These are phyloP conservation scores for Eilema depressum DNA, from an alignment of 2,888 invertebrate species.

Conservation along the genomic window DNA sequence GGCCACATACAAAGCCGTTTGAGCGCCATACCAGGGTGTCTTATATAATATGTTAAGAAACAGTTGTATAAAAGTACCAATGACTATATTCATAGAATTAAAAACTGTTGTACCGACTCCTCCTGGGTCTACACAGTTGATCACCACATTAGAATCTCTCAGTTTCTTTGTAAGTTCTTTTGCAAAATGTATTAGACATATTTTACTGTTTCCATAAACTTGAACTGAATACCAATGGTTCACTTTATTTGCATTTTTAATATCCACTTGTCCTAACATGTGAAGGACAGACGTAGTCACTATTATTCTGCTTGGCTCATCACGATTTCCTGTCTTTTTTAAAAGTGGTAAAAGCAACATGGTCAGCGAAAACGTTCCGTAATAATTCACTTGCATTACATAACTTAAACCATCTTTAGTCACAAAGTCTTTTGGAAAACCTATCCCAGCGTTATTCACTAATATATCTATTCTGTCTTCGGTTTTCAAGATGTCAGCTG, in stretches of 20 bases:
- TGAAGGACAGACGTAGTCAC: constrained; percentile 91
- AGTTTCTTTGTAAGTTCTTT: constrained; percentile 89
- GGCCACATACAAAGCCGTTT: constrained; percentile 90
- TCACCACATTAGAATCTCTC: constrained; percentile 88
- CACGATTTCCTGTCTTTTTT: constrained; percentile 80
- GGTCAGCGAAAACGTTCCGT: constrained; percentile 95
- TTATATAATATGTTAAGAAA: constrained; percentile 76
- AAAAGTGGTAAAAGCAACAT: constrained; percentile 93
- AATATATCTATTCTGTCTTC: constrained; percentile 91
- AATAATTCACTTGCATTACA: constrained; percentile 96
- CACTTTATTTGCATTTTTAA: constrained; percentile 88
- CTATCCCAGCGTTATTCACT: constrained; percentile 94
- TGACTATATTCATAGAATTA: constrained; percentile 73
- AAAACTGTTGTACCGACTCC: constrained; percentile 91
- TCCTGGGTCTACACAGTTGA: constrained; percentile 94
- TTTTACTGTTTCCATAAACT: constrained; percentile 88
- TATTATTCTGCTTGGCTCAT: constrained; percentile 90
- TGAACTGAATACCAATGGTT: constrained; percentile 64
- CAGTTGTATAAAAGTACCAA: constrained; percentile 45
- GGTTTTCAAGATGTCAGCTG: constrained; percentile 89
- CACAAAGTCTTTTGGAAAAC: constrained; percentile 66
- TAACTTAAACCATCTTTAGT: constrained; percentile 93
- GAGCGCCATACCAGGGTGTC: constrained; percentile 90
- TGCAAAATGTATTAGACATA: constrained; percentile 90
- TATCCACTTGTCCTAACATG: constrained; percentile 87